Evolutionary conservation across 2,797 vertebrate genomes (phyloP).

Genomic region (Yasuhikotakia modesta): DNA sequence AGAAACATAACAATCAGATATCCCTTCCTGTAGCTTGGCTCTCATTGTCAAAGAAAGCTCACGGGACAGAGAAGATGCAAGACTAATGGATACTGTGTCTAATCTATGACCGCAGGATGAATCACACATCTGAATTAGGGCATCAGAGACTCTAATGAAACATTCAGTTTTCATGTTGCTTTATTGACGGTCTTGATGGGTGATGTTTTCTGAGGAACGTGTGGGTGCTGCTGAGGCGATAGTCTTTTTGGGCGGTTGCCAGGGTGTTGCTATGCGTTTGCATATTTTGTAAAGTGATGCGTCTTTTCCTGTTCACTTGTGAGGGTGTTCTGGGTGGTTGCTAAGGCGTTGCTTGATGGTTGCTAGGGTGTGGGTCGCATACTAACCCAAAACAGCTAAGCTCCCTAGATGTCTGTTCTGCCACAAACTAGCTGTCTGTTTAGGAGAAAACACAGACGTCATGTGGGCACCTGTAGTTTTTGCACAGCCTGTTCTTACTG

Average conservation of each 20-base stretch:
- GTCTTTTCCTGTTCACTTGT: neutral
- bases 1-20: conserved; percentile 28
- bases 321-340: neutral
- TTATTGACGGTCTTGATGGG: neutral
- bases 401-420: neutral
- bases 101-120: conserved; percentile 27
- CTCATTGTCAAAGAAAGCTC: conserved; percentile 6
- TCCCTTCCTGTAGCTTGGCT: neutral
- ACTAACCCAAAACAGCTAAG: no score
- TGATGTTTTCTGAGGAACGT: neutral
- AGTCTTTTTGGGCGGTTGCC: neutral
- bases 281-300: neutral
- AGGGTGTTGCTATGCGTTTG: neutral
- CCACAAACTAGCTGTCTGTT: neutral
- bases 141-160: conserved; percentile 16
- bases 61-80: conserved; percentile 1
- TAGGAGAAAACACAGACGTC: neutral
- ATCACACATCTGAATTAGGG: conserved; percentile 10
- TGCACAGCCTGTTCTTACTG: neutral
- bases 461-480: conserved; percentile 32
- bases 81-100: conserved; percentile 33
- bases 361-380: neutral
- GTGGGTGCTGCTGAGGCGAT: no score
- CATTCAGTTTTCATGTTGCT: conserved; percentile 32
- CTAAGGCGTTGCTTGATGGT: neutral